These are phyloP conservation scores for Holacanthus passer DNA, from an alignment of 2,113 vertebrate genomes.

Conservation along the genomic window DNA sequence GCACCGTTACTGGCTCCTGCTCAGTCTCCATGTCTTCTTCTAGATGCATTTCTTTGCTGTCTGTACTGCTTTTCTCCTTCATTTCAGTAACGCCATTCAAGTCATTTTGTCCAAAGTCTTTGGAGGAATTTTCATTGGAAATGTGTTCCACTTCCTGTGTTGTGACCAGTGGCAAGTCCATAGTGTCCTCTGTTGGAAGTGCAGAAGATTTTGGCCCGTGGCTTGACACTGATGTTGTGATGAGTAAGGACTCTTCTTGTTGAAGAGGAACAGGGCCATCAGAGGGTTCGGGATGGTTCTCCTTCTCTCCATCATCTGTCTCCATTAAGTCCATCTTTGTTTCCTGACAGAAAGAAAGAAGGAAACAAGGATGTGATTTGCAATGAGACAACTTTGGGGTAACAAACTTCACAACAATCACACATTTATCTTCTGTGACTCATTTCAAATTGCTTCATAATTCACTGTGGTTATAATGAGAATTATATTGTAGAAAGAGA, in stretches of 20 bases:
- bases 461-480: background rate
- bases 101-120: constrained; percentile 9
- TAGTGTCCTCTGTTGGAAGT: background rate
- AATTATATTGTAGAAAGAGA: background rate
- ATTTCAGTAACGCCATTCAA: background rate
- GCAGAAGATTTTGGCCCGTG: constrained; percentile 6
- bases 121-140: constrained; percentile 16
- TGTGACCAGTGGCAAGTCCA: background rate
- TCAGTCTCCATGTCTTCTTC: constrained; percentile 14
- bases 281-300: background rate
- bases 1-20: constrained; percentile 14
- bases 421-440: background rate
- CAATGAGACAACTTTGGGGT: background rate
- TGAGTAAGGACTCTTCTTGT: constrained; percentile 6
- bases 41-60: background rate
- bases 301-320: constrained; percentile 14
- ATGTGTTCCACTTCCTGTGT: constrained; percentile 5
- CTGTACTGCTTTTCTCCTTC: background rate
- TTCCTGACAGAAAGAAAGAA: constrained; percentile 44
- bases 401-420: background rate
- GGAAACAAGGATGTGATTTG: constrained; percentile 6
- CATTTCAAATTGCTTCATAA: background rate
- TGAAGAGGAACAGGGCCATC: constrained; percentile 4
- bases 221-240: constrained; percentile 4
- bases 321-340: constrained; percentile 32